Evolutionary conservation across 2,888 invertebrate genomes (phyloP), one percentile per base, ranked within the genome.

Genomic region (Mesoligia furuncula): DNA sequence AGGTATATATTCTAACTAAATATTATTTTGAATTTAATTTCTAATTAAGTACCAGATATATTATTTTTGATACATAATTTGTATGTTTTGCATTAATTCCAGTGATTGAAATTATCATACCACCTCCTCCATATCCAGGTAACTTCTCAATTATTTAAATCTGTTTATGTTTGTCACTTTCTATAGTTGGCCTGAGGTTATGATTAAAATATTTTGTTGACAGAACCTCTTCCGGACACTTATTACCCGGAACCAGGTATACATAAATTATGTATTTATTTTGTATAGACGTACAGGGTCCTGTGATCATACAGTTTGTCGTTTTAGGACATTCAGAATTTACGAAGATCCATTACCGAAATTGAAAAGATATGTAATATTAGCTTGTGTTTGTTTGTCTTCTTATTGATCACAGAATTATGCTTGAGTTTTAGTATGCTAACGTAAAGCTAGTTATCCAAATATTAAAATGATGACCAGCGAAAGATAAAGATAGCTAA

Each of bases 21-120:
- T 3, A 42, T 31, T 36, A n/a, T 31, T 31, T 8, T 36, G 11
- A 11, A 20, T 45, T 69, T 9, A 0, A n/a, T 15, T 54, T 71
- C 2, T 39, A 27, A 45, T 71, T 9, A 31, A 31, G 31, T 31
- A 27, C 3, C 27, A 24, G 15, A 36, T 36, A 36, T 36, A 6
- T 36, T 36, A 36, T 36, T 36, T 36, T 36, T 17, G 36, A 31
- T 48, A 15, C n/a, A 39, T 72, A 57, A 78, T 39, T 39, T 64
- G 11, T 48, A 36, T 80, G 45, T 31, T 64, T 31, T 57, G 31
- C 27, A 70, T 83, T 79, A 3, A 72, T 73, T 82, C 5, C 70
- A 83, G 79, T 70, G 27, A 31, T 70, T 72, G 72, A 81, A 24
- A 77, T 73, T 61, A 69, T 77, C 27, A 15, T 73, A 69, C 42